Base-by-base conservation (phyloP, 2,113 vertebrate genomes). In the Progne subis region DNA sequence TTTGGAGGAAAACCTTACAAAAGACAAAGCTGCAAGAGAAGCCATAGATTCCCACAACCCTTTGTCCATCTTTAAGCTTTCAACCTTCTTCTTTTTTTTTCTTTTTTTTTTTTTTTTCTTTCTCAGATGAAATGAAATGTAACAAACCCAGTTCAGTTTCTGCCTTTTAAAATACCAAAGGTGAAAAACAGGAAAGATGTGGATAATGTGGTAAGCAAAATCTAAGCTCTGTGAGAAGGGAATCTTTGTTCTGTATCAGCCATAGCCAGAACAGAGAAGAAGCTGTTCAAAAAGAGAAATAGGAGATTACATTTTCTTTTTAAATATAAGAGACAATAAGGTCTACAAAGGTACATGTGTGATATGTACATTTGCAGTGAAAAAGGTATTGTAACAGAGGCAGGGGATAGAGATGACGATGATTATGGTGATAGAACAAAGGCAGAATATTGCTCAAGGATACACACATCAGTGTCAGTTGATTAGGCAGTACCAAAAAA, bases 51-150 rank as follows among this genome's bases (percentile, higher is more conserved):
- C 79, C 79, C 78, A 52, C 86, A 95, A 95, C 55, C 55, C 24
- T 93, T 92, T 94, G 78, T 86, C 76, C 72, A 52, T 71, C 52
- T 85, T 59, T 61, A 64, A 80, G 92, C 61, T 95, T 94, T 94
- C 90, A 96, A 74, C 47, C 12, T 41, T 56, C 5, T 68, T 69
- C 75, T 80, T 70, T 92, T 93, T 94, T 50, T 28, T 50, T 56
- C 11, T 41, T 41, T 41, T 43, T 59, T 78, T 75, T 80, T 57
- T 67, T 37, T 37, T 37, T 37, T 37, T 37, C 37, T 57, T 74
- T 32, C 68, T 81, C 53, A 88, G 47, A 92, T 82, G 55, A 96
- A 91, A 81, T 67, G 68, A 93, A 95, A 94, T 67, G 37, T 55
- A 91, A 86, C 83, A 88, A 97, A 96, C 29, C 43, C n/a, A 56